Percentiles rank a stretch among this genome's conserved stretches.
Conservation (phyloP, 2,888 invertebrate species). For the Agriopis leucophaearia region DNA sequence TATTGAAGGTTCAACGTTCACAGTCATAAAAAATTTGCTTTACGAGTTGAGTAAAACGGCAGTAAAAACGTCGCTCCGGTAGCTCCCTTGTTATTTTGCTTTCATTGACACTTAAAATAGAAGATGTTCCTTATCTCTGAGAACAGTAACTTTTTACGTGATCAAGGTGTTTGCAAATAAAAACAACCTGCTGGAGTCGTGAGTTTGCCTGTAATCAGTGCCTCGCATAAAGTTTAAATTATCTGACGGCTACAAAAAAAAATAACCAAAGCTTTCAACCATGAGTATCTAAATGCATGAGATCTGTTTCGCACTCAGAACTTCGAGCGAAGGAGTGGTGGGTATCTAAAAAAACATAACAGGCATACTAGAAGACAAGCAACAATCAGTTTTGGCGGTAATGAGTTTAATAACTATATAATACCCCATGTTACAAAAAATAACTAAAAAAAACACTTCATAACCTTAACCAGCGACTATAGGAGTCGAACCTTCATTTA, state of each 20-base stretch:
- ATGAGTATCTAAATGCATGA: neutral
- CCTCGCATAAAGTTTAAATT: neutral
- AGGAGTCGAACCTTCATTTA: no score
- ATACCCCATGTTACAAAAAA: no score
- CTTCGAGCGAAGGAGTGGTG: no score
- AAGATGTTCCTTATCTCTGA: conserved; percentile 34
- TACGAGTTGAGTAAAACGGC: conserved; percentile 29
- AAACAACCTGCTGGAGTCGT: conserved; percentile 1
- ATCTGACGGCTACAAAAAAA: no score
- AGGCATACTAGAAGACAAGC: no score
- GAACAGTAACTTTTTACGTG: conserved; percentile 24
- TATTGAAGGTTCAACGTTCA: conserved; percentile 33
- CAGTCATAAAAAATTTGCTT: conserved; percentile 36
- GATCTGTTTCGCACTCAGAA: no score
- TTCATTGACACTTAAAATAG: conserved; percentile 40
- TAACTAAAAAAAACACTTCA: no score
- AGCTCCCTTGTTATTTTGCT: conserved; percentile 36
- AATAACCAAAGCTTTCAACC: no score
- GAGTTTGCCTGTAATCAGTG: neutral
- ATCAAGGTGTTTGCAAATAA: conserved; percentile 14
- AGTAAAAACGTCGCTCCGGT: conserved; percentile 28
- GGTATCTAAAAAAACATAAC: no score
- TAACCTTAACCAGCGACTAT: no score
- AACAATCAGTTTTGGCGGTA: no score
- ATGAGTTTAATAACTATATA: no score